These are phyloP conservation scores for Oriolus oriolus DNA, from an alignment of 2,113 vertebrate species.

Conservation along the genomic window DNA sequence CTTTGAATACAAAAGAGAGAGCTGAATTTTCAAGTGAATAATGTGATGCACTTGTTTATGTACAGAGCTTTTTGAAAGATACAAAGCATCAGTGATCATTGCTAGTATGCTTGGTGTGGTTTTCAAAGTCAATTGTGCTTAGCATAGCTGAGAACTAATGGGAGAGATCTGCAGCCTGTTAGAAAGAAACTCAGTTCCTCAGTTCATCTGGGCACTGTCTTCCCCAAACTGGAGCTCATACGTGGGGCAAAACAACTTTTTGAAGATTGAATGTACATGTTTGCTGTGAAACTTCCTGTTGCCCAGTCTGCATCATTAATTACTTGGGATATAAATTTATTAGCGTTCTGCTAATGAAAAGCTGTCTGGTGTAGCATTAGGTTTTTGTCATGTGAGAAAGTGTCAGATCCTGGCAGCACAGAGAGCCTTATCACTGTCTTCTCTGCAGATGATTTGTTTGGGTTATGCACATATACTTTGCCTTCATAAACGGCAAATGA, in stretches of 20 bases:
- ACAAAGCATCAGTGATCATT: background rate
- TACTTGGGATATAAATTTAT: background rate
- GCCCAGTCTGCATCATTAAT: background rate
- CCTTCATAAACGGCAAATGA: background rate
- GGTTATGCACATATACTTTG: background rate
- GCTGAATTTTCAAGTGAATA: background rate
- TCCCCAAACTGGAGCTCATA: background rate
- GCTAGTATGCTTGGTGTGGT: background rate
- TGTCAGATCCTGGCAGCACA: background rate
- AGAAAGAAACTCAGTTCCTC: background rate
- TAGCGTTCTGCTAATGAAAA: background rate
- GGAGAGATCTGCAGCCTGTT: background rate
- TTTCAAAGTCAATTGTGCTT: background rate
- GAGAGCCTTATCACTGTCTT: background rate
- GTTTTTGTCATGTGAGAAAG: background rate
- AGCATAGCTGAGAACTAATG: background rate
- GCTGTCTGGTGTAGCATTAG: background rate
- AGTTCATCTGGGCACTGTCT: background rate
- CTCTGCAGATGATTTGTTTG: background rate
- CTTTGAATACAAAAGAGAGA: background rate
- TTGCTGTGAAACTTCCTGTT: background rate
- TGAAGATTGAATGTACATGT: background rate
- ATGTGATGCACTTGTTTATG: background rate
- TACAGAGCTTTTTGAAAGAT: background rate
- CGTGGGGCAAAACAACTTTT: background rate